Evolutionary conservation across 2,888 invertebrate genomes (phyloP).

Genomic region (Strigamia crassipes): DNA sequence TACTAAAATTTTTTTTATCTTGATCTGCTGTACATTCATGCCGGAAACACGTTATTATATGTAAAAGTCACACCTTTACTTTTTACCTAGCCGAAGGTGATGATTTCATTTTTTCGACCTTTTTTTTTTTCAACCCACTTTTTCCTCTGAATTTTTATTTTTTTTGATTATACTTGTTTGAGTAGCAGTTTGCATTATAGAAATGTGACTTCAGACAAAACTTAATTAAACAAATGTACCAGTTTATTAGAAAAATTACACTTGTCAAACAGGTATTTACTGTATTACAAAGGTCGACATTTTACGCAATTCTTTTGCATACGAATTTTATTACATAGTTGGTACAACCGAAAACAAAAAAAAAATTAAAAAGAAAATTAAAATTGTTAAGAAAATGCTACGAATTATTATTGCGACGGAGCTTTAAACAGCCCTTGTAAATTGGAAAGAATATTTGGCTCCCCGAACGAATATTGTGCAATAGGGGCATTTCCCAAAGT

Average conservation of each 20-base stretch:
- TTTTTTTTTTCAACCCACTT: neutral
- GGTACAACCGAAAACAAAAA: conserved; percentile 1
- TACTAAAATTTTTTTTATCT: neutral
- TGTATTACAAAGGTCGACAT: neutral
- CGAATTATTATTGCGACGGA: neutral
- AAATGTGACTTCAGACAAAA: neutral
- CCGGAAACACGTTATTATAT: neutral
- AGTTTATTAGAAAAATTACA: neutral
- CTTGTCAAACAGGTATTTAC: neutral
- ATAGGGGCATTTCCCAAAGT: conserved; percentile 37
- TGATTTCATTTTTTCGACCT: neutral
- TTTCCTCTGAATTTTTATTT: neutral
- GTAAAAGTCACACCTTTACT: neutral
- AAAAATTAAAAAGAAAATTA: neutral
- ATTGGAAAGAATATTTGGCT: conserved; percentile 25
- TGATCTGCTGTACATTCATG: neutral
- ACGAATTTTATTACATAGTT: conserved; percentile 22
- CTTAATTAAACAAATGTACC: neutral
- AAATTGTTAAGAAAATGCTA: neutral
- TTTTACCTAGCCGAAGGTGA: neutral
- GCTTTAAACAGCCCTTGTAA: conserved; percentile 40
- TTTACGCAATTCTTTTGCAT: neutral
- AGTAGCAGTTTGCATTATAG: neutral
- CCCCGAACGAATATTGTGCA: conserved; percentile 40
- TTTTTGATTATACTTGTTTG: neutral